Base-by-base conservation (phyloP, 2,888 invertebrate species). In the Carterocephalus palaemon region DNA sequence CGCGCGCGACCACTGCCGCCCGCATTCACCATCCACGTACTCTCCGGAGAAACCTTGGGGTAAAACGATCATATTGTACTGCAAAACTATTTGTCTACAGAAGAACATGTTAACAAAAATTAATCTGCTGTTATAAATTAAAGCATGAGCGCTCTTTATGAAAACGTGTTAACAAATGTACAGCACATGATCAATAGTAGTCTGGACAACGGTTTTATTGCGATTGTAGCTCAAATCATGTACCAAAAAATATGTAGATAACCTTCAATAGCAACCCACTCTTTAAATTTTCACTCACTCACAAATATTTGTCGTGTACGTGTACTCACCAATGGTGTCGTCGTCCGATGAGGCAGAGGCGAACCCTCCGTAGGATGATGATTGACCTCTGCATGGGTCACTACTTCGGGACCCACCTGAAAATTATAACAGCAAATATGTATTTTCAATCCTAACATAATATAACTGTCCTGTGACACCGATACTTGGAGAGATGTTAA, bases 271-370 rank as follows among this genome's bases (percentile, higher is more conserved):
- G n/a, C n/a, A n/a, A n/a, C n/a, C n/a, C n/a, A n/a, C n/a, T n/a
- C n/a, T n/a, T n/a, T n/a, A n/a, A n/a, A n/a, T n/a, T n/a, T n/a
- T n/a, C n/a, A n/a, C n/a, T n/a, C n/a, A n/a, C n/a, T n/a, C n/a
- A n/a, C n/a, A n/a, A n/a, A n/a, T n/a, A n/a, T n/a, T n/a, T n/a
- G 19, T 19, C 19, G 19, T 19, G 19, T 4, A 19, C n/a, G 19
- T 6, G 0, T 13, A 63, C 79, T 66, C 34, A 88, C 88, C 88
- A 74, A 87, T 73, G 78, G 87, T 84, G 79, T 88, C 88, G 69
- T 88, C 88, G 71, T 88, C 88, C 73, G 88, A 88, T 76, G 88
- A 87, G 80, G 88, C 88, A 78, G 88, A 88, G 83, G 88, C 79
- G 83, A 87, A 84, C 81, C 87, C 87, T 77, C 86, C 83, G 65